Evolutionary conservation across 2,888 invertebrate genomes (phyloP).

Genomic region (Macaria liturata): DNA sequence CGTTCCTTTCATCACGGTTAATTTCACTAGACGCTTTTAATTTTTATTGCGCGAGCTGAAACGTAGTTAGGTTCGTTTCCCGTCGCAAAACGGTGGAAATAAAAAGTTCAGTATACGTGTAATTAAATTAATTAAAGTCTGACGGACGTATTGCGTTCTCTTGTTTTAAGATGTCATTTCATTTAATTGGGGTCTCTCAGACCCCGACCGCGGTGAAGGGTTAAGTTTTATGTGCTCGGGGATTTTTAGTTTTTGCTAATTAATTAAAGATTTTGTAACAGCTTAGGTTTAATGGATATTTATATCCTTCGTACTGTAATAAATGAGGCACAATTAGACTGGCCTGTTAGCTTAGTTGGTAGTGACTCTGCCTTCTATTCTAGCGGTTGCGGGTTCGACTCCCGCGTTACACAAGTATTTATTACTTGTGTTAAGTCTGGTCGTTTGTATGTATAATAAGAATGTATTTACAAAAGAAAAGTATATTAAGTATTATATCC

Average conservation of each 20-base stretch:
- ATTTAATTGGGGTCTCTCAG: constrained; percentile 47
- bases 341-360: too few species aligned
- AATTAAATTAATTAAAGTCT: constrained; percentile 63
- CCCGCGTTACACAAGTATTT: too few species aligned
- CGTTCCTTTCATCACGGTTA: constrained; percentile 19
- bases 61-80: constrained; percentile 27
- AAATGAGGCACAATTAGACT: too few species aligned
- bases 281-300: too few species aligned
- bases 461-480: too few species aligned
- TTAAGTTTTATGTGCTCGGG: constrained; percentile 22
- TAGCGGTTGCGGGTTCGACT: too few species aligned
- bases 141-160: constrained; percentile 47
- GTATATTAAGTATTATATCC: too few species aligned
- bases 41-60: constrained; percentile 38
- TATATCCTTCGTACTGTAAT: too few species aligned
- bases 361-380: too few species aligned
- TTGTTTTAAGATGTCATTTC: constrained; percentile 53
- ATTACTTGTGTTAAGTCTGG: too few species aligned
- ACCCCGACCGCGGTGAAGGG: constrained; percentile 33
- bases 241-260: constrained; percentile 37
- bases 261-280: constrained; percentile 24
- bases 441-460: too few species aligned
- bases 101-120: constrained; percentile 40
- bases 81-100: constrained; percentile 38
- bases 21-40: constrained; percentile 36